Evolutionary conservation across 2,113 vertebrate genomes (phyloP).

Genomic region (Leiothrix lutea): DNA sequence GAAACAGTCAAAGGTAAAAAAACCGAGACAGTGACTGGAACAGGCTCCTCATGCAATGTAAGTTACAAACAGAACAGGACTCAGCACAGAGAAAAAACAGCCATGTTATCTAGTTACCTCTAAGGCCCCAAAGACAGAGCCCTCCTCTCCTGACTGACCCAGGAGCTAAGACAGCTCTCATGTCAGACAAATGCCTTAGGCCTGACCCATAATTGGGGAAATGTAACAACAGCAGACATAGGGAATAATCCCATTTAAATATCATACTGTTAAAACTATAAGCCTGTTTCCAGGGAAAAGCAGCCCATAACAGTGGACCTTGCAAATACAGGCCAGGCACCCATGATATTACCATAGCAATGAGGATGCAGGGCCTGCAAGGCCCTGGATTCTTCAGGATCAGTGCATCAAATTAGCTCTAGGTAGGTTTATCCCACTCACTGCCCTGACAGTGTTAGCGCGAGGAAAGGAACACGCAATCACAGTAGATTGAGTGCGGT

Average conservation of each 20-base stretch:
- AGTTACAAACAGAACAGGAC: background rate
- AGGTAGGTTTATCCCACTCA: background rate
- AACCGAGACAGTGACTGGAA: background rate
- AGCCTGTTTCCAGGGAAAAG: background rate
- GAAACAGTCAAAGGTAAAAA: background rate
- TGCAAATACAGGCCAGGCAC: background rate
- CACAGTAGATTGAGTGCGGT: too few species aligned
- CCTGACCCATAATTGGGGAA: background rate
- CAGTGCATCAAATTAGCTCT: background rate
- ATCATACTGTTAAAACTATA: background rate
- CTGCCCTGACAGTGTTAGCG: too few species aligned
- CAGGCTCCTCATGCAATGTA: fast-evolving
- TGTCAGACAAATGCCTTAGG: background rate
- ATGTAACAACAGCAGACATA: fast-evolving
- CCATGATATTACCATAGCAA: background rate
- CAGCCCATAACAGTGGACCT: background rate
- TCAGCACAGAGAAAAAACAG: background rate
- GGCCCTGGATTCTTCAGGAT: background rate
- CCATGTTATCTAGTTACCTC: background rate
- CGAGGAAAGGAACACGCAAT: too few species aligned
- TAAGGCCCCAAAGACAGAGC: background rate
- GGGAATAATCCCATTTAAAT: background rate
- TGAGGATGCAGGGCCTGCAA: background rate
- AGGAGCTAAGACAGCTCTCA: background rate
- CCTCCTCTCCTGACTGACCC: background rate